phyloP scores from a whole-genome alignment of 2,888 invertebrate genomes.

The Rhopalosiphum nymphaeae region DNA sequence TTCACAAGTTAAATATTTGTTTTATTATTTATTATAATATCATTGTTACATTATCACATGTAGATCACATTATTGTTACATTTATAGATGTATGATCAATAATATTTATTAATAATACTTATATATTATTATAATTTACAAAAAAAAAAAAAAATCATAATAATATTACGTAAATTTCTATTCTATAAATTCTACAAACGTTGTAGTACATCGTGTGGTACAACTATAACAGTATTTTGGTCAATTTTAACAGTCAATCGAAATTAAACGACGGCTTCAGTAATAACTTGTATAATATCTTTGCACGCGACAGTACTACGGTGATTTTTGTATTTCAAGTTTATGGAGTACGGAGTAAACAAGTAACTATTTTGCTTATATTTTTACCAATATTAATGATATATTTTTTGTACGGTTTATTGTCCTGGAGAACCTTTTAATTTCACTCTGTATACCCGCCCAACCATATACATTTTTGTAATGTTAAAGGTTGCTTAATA shows the following conservation, averaged over 20 bases:
- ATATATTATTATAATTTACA: not conserved
- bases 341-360: not conserved
- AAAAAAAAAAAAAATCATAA: too few relatives aligned
- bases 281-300: not conserved
- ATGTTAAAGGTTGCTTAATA: not conserved
- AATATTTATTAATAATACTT: slow-evolving; percentile 11
- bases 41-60: not conserved
- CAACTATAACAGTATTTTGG: not conserved
- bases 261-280: not conserved
- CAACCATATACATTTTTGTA: not conserved
- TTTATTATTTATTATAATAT: not conserved
- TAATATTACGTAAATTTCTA: not conserved
- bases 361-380: not conserved
- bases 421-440: not conserved
- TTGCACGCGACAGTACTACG: not conserved
- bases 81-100: not conserved
- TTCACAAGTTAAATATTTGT: not conserved
- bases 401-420: not conserved
- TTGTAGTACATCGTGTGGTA: rapidly evolving
- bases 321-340: not conserved
- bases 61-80: not conserved
- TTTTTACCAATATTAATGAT: not conserved
- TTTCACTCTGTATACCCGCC: not conserved
- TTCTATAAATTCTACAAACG: not conserved
- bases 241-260: not conserved